phyloP scores from a whole-genome alignment of 2,797 vertebrate genomes.

The Enteromius viviparus region DNA sequence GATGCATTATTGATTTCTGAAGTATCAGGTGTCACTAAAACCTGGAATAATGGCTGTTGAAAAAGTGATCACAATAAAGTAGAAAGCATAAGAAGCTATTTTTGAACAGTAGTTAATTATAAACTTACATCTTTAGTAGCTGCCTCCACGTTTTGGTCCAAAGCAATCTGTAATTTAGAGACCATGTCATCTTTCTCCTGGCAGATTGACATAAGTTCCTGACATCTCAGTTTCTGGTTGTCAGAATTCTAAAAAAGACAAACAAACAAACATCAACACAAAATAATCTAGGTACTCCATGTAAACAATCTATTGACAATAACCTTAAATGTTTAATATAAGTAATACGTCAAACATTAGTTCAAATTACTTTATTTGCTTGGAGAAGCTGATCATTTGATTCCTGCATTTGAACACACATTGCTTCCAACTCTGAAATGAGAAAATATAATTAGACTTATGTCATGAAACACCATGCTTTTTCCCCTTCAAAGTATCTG shows the following conservation, averaged over 20 bases:
- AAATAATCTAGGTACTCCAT: not conserved
- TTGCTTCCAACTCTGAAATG: slow-evolving; percentile 65
- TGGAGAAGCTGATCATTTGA: slow-evolving; percentile 52
- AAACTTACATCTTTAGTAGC: slow-evolving; percentile 65
- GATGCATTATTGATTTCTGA: no score
- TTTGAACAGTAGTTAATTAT: not conserved
- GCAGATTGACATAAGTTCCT: slow-evolving; percentile 75
- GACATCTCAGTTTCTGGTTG: slow-evolving; percentile 71
- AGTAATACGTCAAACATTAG: not conserved
- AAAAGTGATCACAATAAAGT: not conserved
- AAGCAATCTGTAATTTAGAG: slow-evolving; percentile 70
- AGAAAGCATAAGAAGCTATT: not conserved
- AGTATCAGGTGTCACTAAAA: no score
- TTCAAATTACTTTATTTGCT: slow-evolving; percentile 50
- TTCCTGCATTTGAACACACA: slow-evolving; percentile 41
- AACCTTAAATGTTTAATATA: not conserved
- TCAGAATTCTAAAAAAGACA: slow-evolving; percentile 70
- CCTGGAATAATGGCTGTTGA: not conserved
- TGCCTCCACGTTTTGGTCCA: slow-evolving; percentile 70
- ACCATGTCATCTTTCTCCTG: slow-evolving; percentile 79
- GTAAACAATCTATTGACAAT: not conserved
- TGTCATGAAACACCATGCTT: not conserved
- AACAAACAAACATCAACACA: not conserved
- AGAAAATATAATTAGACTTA: not conserved
- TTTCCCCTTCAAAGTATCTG: not conserved